A percentile compares a stretch with the other conserved stretches of the same genome.
Evolutionary conservation across 2,113 vertebrate genomes (phyloP).

Genomic region (Lampris megalopsis): DNA sequence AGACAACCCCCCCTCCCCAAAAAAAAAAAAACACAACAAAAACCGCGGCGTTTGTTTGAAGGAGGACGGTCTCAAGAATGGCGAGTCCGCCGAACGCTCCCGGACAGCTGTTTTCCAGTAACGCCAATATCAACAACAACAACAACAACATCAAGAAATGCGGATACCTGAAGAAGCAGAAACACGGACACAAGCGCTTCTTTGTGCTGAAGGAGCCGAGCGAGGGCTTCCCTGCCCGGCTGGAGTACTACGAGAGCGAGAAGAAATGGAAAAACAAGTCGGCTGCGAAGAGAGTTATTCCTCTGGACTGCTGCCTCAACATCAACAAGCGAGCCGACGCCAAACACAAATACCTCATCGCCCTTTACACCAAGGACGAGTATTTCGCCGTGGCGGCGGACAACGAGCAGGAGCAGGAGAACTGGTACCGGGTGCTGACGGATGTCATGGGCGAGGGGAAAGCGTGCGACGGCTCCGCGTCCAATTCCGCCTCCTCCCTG

Average conservation of each 20-base stretch:
- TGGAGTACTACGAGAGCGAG: slow-evolving; percentile 99
- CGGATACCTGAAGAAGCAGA: slow-evolving; percentile 96
- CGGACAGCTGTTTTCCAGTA: slow-evolving; percentile 66
- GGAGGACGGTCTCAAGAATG: slow-evolving; percentile 76
- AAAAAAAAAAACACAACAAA: background rate
- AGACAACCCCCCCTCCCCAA: too few species aligned
- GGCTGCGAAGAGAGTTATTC: slow-evolving; percentile 91
- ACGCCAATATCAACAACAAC: slow-evolving; percentile 56
- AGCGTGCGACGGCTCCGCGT: slow-evolving; percentile 81
- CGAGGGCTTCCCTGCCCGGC: slow-evolving; percentile 85
- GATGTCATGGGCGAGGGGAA: slow-evolving; percentile 90
- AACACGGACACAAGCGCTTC: slow-evolving; percentile 96
- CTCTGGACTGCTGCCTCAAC: slow-evolving; percentile 93
- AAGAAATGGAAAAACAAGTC: slow-evolving; percentile 99
- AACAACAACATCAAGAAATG: slow-evolving; percentile 88
- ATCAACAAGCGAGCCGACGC: slow-evolving; percentile 97
- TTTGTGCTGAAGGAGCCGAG: slow-evolving; percentile 90
- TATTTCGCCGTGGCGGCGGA: slow-evolving; percentile 97
- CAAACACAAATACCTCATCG: slow-evolving; percentile 96
- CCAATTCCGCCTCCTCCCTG: slow-evolving; percentile 84
- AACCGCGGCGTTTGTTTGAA: slow-evolving; percentile 37
- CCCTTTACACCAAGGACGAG: slow-evolving; percentile 97
- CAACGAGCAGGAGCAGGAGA: slow-evolving; percentile 94
- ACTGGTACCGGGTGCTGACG: slow-evolving; percentile 91
- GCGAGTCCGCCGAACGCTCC: slow-evolving; percentile 85